Base-by-base conservation (phyloP, 53 echinoderm and acorn worm species). In the Glandiceps talaboti region DNA sequence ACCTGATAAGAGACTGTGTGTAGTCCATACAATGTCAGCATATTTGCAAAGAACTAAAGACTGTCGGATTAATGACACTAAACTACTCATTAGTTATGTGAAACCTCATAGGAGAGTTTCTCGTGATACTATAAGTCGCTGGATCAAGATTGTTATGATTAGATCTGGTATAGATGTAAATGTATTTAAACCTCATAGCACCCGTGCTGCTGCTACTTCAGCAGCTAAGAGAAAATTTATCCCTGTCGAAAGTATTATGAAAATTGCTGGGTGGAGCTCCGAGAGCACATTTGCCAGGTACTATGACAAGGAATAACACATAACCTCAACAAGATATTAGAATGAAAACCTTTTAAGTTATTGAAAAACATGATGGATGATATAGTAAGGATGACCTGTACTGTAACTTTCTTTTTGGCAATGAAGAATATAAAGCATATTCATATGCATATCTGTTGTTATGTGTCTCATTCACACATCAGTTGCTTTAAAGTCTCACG, bases 131-230 rank as follows among this genome's bases (percentile, higher is more conserved):
- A 77, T 85, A 28, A 83, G 83, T 33, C 32, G 83, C 33, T 83
- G 83, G 83, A 0, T 83, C 32, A 14, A 77, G 1, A 25, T 28
- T 26, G n/a, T 79, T 0, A 74, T 86, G 79, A 0, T n/a, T 29
- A 14, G 30, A 79, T 82, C 83, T 27, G 87, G 87, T 1, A 31
- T 86, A 0, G 64, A 82, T 28, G 79, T 45, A 27, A 28, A 74
- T 14, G 28, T 30, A 14, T 86, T 81, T 76, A 86, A 83, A 30
- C 77, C 86, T 32, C 86, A 86, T 31, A 81, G 81, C 30, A 86
- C 76, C 0, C 76, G 83, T 32, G 83, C 83, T 30, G 77, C 83
- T 33, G 32, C 64, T 33, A 32, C 77, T 0, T 82, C 83, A 14
- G 33, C 33, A 31, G 83, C 83, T 77, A 83, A 83, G 29, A 0